These are phyloP conservation scores for Rhopalosiphum maidis DNA, from an alignment of 1,140 invertebrate genomes.

Conservation along the genomic window DNA sequence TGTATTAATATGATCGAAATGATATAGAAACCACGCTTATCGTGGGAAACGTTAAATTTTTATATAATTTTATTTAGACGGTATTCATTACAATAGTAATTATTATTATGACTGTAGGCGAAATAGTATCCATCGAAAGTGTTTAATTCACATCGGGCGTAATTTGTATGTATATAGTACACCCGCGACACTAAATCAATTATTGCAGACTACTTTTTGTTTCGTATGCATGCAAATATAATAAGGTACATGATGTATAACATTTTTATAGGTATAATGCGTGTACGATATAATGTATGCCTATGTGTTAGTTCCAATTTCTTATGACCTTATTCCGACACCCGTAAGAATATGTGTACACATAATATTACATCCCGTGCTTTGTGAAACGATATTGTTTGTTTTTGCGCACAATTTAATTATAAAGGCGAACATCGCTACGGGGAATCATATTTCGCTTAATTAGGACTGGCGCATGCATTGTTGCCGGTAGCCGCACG, in stretches of 20 bases:
- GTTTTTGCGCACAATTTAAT: slow-evolving; percentile 32
- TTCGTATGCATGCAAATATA: neutral
- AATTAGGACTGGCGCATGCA: slow-evolving; percentile 29
- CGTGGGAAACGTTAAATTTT: neutral
- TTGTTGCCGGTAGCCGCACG: slow-evolving; percentile 28
- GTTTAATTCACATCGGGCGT: neutral
- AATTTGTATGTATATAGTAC: neutral
- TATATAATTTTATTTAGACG: neutral
- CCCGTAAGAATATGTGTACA: neutral
- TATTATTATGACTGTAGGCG: neutral
- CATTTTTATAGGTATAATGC: neutral
- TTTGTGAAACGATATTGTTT: slow-evolving; percentile 42
- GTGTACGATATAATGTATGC: neutral
- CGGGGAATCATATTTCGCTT: slow-evolving; percentile 7
- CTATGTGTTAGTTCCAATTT: slow-evolving; percentile 12
- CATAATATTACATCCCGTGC: neutral
- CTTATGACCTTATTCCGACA: neutral
- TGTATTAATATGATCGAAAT: neutral
- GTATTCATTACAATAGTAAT: neutral
- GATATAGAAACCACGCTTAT: neutral
- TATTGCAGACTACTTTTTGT: neutral
- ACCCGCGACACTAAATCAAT: neutral
- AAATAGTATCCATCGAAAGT: neutral
- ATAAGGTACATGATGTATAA: neutral
- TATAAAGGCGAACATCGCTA: slow-evolving; percentile 16